Evolutionary conservation across 2,888 invertebrate species (phyloP).

Genomic region (Cancer borealis): DNA sequence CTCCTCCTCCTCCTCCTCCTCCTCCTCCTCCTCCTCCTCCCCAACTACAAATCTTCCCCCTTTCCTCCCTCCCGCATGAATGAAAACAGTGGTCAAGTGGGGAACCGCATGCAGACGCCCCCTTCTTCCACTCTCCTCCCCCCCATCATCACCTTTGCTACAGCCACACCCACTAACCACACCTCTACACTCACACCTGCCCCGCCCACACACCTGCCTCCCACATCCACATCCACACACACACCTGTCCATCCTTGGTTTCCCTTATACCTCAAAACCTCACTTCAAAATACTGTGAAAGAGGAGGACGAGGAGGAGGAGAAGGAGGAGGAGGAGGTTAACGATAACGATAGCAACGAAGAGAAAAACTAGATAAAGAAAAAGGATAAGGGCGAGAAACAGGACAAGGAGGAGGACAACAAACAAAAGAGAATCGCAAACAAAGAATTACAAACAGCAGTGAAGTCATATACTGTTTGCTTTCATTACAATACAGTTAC

Average conservation of each 20-base stretch:
- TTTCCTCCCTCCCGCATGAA: neutral
- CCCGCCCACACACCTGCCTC: conserved; percentile 3
- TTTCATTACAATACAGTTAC: no score
- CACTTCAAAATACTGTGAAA: neutral
- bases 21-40: neutral
- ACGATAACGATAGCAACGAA: no score
- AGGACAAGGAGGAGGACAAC: no score
- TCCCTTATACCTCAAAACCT: neutral
- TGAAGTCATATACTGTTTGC: no score
- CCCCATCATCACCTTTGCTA: neutral
- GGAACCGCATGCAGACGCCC: neutral
- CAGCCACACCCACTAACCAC: conserved; percentile 12
- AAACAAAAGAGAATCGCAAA: no score
- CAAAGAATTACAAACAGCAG: no score
- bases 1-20: neutral
- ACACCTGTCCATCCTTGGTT: neutral
- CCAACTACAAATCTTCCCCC: neutral
- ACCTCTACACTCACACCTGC: conserved; percentile 1
- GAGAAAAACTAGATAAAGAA: neutral
- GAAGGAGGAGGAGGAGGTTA: conserved; percentile 26
- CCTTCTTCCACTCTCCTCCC: neutral
- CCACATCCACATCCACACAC: neutral
- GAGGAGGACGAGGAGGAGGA: conserved; percentile 10
- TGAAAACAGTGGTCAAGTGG: conserved; percentile 7
- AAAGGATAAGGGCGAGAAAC: no score